A percentile compares a stretch with the other conserved stretches of the same genome.
These are phyloP conservation scores for Leucoraja erinaceus DNA, from an alignment of 2,113 vertebrate species.

Conservation along the genomic window DNA sequence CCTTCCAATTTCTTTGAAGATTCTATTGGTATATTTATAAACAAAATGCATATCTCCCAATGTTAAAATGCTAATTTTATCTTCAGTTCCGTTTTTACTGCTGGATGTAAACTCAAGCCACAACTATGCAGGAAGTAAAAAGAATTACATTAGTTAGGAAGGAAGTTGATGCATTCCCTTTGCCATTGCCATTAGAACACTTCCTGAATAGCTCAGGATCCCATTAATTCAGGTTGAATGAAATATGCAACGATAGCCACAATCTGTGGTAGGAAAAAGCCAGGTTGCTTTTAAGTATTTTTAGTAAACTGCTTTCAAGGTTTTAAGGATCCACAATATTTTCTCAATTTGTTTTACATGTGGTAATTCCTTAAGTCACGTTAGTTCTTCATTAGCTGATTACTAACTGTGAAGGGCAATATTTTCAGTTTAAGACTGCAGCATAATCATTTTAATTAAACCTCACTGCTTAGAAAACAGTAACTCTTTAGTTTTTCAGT, in stretches of 20 bases:
- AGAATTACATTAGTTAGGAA: conserved; percentile 70
- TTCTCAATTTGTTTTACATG: background rate
- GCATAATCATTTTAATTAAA: background rate
- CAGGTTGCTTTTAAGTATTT: background rate
- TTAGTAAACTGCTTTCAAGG: background rate
- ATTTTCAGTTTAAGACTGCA: background rate
- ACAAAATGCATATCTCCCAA: too few relatives aligned
- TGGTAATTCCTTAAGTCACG: background rate
- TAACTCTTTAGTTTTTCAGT: background rate
- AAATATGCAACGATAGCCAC: conserved; percentile 9
- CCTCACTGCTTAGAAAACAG: background rate
- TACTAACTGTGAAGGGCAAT: background rate
- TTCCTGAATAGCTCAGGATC: conserved; percentile 73
- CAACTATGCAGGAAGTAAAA: conserved; percentile 61
- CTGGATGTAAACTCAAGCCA: conserved; percentile 54
- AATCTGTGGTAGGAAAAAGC: background rate
- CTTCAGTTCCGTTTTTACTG: conserved; percentile 18
- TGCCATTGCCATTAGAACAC: conserved; percentile 75
- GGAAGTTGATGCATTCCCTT: conserved; percentile 65
- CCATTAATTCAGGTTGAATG: conserved; percentile 51
- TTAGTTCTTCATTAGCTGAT: background rate
- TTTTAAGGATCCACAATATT: conserved; percentile 11
- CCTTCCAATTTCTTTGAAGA: too few relatives aligned
- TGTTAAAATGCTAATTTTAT: background rate
- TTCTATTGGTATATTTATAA: background rate